Conservation (phyloP, 35 echinoderm and acorn worm genomes). For the Heliocidaris tuberculata region DNA sequence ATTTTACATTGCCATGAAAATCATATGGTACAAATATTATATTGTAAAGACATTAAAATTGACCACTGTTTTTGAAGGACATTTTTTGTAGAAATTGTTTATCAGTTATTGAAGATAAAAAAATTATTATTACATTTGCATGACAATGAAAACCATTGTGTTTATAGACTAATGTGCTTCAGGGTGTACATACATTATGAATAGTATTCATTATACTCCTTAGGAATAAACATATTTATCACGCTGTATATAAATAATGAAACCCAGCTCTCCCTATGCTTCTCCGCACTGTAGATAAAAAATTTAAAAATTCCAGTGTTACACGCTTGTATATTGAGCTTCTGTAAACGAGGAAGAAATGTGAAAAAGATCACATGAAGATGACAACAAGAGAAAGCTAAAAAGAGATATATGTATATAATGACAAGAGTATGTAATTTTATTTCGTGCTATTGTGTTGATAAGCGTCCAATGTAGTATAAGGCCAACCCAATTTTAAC, state of each 20-base stretch:
- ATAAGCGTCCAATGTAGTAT: not conserved
- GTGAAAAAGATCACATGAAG: not conserved
- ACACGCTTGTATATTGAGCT: not conserved
- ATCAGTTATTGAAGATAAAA: not conserved
- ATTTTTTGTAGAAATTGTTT: too few relatives aligned
- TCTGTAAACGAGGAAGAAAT: not conserved
- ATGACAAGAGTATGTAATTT: conserved; percentile 9
- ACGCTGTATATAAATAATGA: not conserved
- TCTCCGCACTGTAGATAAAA: not conserved
- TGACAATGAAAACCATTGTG: not conserved
- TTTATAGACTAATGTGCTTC: not conserved
- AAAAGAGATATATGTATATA: not conserved
- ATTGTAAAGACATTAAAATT: too few relatives aligned
- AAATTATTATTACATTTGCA: too few relatives aligned
- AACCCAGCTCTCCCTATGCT: not conserved
- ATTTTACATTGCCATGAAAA: too few relatives aligned
- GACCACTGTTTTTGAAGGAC: too few relatives aligned
- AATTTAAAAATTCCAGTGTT: not conserved
- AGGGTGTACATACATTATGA: not conserved
- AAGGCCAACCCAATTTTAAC: not conserved
- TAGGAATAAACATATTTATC: not conserved
- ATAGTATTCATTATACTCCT: not conserved
- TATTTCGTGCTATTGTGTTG: not conserved
- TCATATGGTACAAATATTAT: too few relatives aligned
- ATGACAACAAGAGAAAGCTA: not conserved